Conservation (phyloP, 2,888 invertebrate genomes). For the Lasioglossum leucozonium region DNA sequence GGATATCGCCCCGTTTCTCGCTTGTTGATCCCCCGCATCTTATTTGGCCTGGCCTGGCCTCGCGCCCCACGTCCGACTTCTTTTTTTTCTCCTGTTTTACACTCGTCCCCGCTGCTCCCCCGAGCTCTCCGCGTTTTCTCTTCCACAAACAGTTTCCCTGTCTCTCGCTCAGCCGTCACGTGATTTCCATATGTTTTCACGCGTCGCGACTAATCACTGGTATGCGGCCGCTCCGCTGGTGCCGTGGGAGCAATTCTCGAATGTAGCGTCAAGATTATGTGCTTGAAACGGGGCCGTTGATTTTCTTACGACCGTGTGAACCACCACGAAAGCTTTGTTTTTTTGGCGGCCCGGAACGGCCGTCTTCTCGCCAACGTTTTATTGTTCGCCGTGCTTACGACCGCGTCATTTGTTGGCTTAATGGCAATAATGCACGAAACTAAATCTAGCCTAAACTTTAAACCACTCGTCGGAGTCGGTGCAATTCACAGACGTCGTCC, state of each 20-base stretch:
- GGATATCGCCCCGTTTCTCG: slow-evolving; percentile 11
- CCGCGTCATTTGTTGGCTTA: too few species aligned
- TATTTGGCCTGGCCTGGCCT: not conserved
- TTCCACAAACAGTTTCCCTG: slow-evolving; percentile 4
- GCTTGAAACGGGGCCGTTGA: not conserved
- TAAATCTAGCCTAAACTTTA: too few species aligned
- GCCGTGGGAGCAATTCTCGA: not conserved
- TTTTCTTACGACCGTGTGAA: not conserved
- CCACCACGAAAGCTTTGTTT: not conserved
- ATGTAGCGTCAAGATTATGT: not conserved
- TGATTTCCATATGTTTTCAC: slow-evolving; percentile 6
- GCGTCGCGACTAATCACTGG: slow-evolving; percentile 6
- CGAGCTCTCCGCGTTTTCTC: not conserved
- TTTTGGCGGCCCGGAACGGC: too few species aligned
- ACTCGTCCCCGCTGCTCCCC: not conserved
- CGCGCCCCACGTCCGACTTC: not conserved
- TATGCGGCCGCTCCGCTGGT: not conserved
- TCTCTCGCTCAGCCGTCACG: not conserved
- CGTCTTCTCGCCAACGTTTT: too few species aligned
- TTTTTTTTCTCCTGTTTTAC: not conserved
- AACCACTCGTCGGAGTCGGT: too few species aligned
- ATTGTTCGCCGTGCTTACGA: too few species aligned
- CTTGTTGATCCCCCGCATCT: not conserved
- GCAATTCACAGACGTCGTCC: too few species aligned
- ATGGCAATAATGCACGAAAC: too few species aligned